A percentile compares a stretch with the other conserved stretches of the same genome.
Evolutionary conservation across 2,113 vertebrate genomes (phyloP).

Genomic region (Myrmophylax atrothorax): DNA sequence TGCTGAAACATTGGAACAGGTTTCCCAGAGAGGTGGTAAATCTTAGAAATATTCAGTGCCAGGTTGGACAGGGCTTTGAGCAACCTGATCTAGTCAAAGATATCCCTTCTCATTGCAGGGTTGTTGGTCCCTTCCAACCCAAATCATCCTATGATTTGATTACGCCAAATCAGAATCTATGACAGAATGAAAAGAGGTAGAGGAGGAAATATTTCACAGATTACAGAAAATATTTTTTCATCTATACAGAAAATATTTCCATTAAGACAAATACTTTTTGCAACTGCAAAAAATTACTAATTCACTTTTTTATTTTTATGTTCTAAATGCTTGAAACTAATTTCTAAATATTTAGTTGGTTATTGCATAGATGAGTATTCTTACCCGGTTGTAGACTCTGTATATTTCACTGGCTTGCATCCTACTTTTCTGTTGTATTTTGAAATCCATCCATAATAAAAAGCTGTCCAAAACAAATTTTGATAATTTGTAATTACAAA

Average conservation of each 20-base stretch:
- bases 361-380: background rate
- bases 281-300: background rate
- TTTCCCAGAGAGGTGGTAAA: background rate
- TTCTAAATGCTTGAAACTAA: background rate
- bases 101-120: background rate
- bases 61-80: accelerated
- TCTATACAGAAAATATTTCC: background rate
- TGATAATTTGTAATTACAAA: background rate
- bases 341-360: background rate
- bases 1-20: background rate
- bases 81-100: background rate
- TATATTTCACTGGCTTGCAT: background rate
- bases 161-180: background rate
- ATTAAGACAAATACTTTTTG: background rate
- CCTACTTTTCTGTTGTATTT: background rate
- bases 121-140: accelerated
- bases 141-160: background rate
- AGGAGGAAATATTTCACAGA: background rate
- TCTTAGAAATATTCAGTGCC: background rate
- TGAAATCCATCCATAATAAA: background rate
- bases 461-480: background rate
- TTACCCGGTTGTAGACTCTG: background rate
- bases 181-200: background rate
- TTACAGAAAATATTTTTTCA: background rate
- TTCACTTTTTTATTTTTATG: background rate